Base-by-base conservation (phyloP, 2,797 vertebrate genomes). In the Sebastes taczanowskii region DNA sequence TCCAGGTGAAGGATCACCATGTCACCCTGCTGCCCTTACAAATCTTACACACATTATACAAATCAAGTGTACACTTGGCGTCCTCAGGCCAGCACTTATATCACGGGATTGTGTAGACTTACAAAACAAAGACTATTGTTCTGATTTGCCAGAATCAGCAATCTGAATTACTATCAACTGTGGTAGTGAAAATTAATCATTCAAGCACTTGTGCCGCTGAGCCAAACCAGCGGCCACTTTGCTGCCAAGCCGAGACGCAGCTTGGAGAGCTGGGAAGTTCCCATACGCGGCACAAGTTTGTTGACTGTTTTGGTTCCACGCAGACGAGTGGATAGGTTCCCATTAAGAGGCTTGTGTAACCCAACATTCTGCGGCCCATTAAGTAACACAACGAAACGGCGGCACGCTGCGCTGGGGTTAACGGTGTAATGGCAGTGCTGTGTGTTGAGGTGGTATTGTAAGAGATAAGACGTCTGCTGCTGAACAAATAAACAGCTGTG, bases 121-220 rank as follows among this genome's bases (percentile, higher is more conserved):
- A 20, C 29, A 71, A 85, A 89, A 89, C 88, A 92, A 93, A 89
- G 85, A 67, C 72, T 73, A 90, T 88, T 91, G 90, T 91, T 84
- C 76, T 66, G 18, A 64, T 85, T 68, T 71, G 74, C 83, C 62
- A 84, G 69, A 80, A 78, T 77, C 80, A 88, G 74, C 78, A 78
- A 60, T 89, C 77, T 85, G 69, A 90, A 78, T 88, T 81, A 81
- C 71, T 85, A 73, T 88, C 71, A 84, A 84, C 80, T 84, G 79
- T 73, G 80, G 77, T 64, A 64, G 78, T 84, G 80, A 87, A 89
- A 92, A 90, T 88, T 10, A 91, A 86, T 90, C 83, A 81, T 88
- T 88, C 77, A 82, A 82, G 82, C 70, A 75, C 84, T 88, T 77
- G 34, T 66, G 56, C 77, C 81, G 18, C 42, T 49, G 42, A 86